Conservation (phyloP, 2,113 vertebrate genomes). For the Python bivittatus region DNA sequence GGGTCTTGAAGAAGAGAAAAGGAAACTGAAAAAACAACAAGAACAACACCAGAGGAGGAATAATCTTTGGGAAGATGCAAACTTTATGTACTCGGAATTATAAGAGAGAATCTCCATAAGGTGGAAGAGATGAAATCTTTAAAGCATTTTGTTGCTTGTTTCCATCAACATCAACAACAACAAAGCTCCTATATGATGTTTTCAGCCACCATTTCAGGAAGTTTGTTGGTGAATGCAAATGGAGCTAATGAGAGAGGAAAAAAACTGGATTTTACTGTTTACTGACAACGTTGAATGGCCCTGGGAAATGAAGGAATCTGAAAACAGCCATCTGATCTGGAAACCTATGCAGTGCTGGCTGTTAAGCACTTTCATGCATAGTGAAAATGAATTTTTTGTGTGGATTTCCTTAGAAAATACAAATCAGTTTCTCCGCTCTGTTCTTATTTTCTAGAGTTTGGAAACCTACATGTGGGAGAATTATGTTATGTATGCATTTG, state of each 20-base stretch:
- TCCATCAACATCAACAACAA: neutral
- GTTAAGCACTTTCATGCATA: accelerated
- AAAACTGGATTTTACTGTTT: accelerated
- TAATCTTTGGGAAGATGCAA: neutral
- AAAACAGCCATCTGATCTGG: neutral
- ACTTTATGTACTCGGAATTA: slow-evolving; percentile 7
- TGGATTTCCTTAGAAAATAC: accelerated
- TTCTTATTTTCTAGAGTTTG: slow-evolving; percentile 7
- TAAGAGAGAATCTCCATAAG: slow-evolving; percentile 19
- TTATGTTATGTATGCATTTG: neutral
- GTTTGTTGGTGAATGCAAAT: neutral
- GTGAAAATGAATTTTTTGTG: neutral
- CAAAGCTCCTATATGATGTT: neutral
- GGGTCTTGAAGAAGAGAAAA: neutral
- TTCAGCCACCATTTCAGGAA: neutral
- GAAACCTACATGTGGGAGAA: neutral
- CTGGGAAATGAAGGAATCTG: slow-evolving; percentile 36
- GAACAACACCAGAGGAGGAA: neutral
- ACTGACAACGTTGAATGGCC: accelerated
- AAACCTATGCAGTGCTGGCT: neutral
- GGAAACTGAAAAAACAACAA: too few relatives aligned
- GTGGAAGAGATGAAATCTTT: slow-evolving; percentile 6
- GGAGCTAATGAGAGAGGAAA: neutral
- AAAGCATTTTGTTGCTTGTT: neutral
- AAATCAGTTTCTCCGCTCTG: neutral